Base-by-base conservation (phyloP, 2,113 vertebrate species). In the Mystacornis crossleyi region DNA sequence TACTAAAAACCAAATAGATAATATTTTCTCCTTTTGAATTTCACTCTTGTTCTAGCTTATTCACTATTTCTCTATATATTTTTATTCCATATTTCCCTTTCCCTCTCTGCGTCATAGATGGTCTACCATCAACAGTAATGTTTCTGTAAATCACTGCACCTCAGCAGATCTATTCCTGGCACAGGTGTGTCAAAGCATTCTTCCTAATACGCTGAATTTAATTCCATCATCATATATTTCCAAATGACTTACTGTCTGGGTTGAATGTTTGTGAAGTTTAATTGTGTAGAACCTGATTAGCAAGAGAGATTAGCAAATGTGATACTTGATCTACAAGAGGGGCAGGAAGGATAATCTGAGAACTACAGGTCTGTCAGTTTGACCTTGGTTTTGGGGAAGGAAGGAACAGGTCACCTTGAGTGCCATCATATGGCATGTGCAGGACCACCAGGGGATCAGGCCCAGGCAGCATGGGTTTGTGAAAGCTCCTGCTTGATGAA, bases 361-460 rank as follows among this genome's bases (percentile, higher is more conserved):
- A 34, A 43, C 9, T 6, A 60, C 26, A 75, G 28, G 34, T 40
- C 54, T 79, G 45, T 36, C 34, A 70, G 64, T 66, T 40, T 47
- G 54, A 25, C 1, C 5, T 69, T 0, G 0, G 18, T 75, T 23
- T 18, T 6, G 31, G 2, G 12, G 23, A 64, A 40, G 12, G 23
- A 64, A 40, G 48, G 29, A 83, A 5, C 8, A 40, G 14, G 58
- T 73, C 9, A 17, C 12, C 54, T 14, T 62, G 48, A 57, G 21
- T 40, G 42, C 40, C 18, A 12, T 55, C 29, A 19, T 1, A 4
- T 4, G 17, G 31, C 48, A 50, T 12, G 1, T 4, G 6, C 36
- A 15, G n/a, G 25, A 62, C 29, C 55, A 42, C 21, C 10, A 7
- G 40, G 26, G 11, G 5, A 36, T 57, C 24, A 61, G 40, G 34